Evolutionary conservation across 2,797 vertebrate species (phyloP).

Genomic region (Typhlichthys eigenmanni): DNA sequence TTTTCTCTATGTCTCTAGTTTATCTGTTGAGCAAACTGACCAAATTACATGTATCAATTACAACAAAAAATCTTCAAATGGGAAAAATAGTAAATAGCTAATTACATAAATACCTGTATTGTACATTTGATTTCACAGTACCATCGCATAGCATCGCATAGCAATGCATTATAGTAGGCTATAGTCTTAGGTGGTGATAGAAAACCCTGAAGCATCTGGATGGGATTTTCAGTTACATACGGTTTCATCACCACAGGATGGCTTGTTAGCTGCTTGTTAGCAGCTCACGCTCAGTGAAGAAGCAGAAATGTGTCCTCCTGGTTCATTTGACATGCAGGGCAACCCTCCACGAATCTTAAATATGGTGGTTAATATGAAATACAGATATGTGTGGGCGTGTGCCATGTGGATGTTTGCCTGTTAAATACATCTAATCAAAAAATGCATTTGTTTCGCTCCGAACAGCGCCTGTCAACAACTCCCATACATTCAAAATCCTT

Average conservation of each 20-base stretch:
- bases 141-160: not conserved
- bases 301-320: constrained; percentile 26
- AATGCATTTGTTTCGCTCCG: no score
- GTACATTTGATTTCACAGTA: not conserved
- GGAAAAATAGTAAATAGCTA: no score
- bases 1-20: no score
- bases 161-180: no score
- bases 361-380: constrained; percentile 38
- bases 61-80: no score
- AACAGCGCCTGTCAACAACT: no score
- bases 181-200: not conserved
- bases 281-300: constrained; percentile 26
- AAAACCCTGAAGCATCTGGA: not conserved
- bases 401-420: constrained; percentile 1
- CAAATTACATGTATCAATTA: no score
- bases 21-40: no score
- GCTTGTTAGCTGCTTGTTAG: constrained; percentile 28
- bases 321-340: constrained; percentile 16
- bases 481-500: no score
- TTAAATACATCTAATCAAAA: not conserved
- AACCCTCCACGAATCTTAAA: constrained; percentile 30
- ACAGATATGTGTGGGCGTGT: constrained; percentile 16
- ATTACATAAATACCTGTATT: no score
- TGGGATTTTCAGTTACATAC: constrained; percentile 3
- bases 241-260: constrained; percentile 5